These are phyloP conservation scores for Diarsia rubi DNA, from an alignment of 2,888 invertebrate species.

Conservation along the genomic window DNA sequence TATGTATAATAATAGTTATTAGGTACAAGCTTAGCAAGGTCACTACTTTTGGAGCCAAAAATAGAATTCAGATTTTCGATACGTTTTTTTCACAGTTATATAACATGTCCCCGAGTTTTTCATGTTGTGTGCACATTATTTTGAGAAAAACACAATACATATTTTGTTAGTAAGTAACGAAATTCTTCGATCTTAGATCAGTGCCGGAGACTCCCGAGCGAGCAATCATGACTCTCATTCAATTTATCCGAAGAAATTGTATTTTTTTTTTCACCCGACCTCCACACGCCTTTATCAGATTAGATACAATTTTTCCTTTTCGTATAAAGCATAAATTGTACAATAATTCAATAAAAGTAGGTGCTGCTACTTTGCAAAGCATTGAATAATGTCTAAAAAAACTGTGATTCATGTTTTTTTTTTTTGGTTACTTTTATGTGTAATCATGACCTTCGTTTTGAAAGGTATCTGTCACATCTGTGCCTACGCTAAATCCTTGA, in stretches of 20 bases:
- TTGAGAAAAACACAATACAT: constrained; percentile 27
- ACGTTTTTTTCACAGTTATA: background rate
- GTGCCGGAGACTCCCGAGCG: constrained; percentile 51
- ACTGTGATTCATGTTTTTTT: constrained; percentile 27
- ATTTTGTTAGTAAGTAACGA: constrained; percentile 44
- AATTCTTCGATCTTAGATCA: constrained; percentile 59
- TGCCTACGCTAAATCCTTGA: constrained; percentile 26
- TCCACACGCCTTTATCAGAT: constrained; percentile 53
- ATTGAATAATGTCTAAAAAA: constrained; percentile 7
- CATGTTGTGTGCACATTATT: constrained; percentile 21
- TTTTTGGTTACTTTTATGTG: constrained; percentile 7
- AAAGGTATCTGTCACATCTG: constrained; percentile 8
- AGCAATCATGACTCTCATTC: constrained; percentile 65
- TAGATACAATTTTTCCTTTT: constrained; percentile 50
- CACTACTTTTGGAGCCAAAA: constrained; percentile 13
- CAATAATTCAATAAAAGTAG: constrained; percentile 51
- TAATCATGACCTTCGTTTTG: constrained; percentile 25
- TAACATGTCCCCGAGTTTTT: constrained; percentile 17
- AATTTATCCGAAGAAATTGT: constrained; percentile 65
- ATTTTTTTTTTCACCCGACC: constrained; percentile 49
- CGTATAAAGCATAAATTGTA: constrained; percentile 58
- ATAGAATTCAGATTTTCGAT: background rate
- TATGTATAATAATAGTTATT: constrained; percentile 2
- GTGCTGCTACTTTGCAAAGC: constrained; percentile 15
- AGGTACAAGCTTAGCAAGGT: constrained; percentile 10